A percentile compares a stretch with the other conserved stretches of the same genome.
These are phyloP conservation scores for Tethya wilhelma DNA, from an alignment of 37 sponge, comb jelly and placozoan genomes.

Conservation along the genomic window DNA sequence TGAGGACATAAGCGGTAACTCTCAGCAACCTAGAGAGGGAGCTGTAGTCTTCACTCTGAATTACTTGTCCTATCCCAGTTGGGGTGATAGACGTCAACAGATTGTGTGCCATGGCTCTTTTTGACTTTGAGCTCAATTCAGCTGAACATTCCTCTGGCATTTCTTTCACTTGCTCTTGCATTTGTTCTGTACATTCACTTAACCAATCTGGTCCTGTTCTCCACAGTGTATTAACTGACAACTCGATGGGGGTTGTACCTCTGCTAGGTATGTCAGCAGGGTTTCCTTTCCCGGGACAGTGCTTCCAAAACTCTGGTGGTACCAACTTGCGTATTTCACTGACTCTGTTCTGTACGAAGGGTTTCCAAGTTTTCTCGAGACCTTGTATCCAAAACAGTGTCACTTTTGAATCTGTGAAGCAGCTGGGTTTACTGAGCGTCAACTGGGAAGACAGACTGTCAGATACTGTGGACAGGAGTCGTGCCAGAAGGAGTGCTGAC, in stretches of 20 bases:
- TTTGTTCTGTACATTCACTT: too few relatives aligned
- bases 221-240: slow-evolving; percentile 10
- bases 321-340: slow-evolving; percentile 13
- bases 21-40: too few relatives aligned
- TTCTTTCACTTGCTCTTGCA: too few relatives aligned
- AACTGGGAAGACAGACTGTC: not conserved
- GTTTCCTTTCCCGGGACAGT: too few relatives aligned
- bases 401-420: slow-evolving; percentile 27
- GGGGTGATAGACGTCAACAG: not conserved
- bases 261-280: too few relatives aligned
- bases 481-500: slow-evolving; percentile 29
- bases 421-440: not conserved
- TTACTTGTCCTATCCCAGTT: too few relatives aligned
- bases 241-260: slow-evolving; percentile 15
- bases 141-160: not conserved
- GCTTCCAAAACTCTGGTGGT: not conserved
- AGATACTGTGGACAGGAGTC: slow-evolving; percentile 21
- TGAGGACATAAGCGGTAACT: too few relatives aligned
- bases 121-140: not conserved
- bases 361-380: too few relatives aligned
- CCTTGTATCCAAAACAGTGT: slow-evolving; percentile 32
- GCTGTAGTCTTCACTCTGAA: too few relatives aligned
- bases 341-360: too few relatives aligned
- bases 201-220: slow-evolving; percentile 28
- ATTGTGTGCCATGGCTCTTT: not conserved